Base-by-base conservation (phyloP, 2,888 invertebrate genomes). In the Dryobota labecula region DNA sequence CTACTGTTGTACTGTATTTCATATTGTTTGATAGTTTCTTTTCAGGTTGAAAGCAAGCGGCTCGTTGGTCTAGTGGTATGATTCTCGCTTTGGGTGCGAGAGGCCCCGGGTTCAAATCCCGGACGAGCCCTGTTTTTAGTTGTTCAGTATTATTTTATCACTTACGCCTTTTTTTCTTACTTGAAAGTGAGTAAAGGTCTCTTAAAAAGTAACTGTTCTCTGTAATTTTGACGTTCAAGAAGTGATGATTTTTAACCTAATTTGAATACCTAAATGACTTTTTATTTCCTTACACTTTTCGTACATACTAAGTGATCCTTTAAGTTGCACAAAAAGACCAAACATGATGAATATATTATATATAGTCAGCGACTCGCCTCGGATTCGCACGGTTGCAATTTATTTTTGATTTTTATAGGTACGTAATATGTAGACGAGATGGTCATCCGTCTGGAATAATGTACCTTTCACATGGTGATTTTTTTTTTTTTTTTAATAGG, bases 41-140 rank as follows among this genome's bases (percentile, higher is more conserved):
- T 76, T 58, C 78, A 73, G 11, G 15, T 43, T 54, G n/a, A 1
- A 58, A 49, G 9, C 13, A 43, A 49, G 13, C 41, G 78, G 78
- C 73, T 78, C 73, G 79, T 72, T 74, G 79, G 74, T 78, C 79
- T 74, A 74, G 74, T 71, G 74, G 79, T 74, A 74, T 78, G 79
- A 78, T 74, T 74, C 79, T 78, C 73, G 79, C 74, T 74, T 74
- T 74, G 79, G 79, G 73, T 74, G 74, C 54, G 79, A 78, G 79
- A 74, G 74, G 79, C 54, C 74, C 79, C 79, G 74, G 61, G 79
- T 74, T 74, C 73, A 38, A 74, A 74, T 74, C 74, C 74, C 79
- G 74, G 73, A 78, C 73, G 79, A 74, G 60, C 73, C 74, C 74
- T 18, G 3, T 43, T 74, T 74, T 74, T 72, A 43, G 11, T n/a